Evolutionary conservation across 2,888 invertebrate species (phyloP).

Genomic region (Axea sp.): DNA sequence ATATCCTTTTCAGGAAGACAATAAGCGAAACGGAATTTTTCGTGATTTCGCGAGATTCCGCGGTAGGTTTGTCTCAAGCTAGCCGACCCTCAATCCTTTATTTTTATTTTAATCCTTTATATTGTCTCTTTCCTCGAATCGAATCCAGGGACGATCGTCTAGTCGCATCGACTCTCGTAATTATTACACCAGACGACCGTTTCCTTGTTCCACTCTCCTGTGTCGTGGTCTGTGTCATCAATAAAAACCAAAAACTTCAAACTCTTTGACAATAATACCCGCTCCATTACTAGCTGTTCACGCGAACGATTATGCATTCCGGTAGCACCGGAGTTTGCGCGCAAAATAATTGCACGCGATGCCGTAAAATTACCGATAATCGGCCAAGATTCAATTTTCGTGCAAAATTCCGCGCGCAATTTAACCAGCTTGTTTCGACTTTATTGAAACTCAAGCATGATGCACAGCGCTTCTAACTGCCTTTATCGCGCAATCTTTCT

Average conservation of each 20-base stretch:
- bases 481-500: slow-evolving; percentile 3
- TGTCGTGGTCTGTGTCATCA: slow-evolving; percentile 12
- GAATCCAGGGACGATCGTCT: slow-evolving; percentile 40
- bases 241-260: too few relatives aligned
- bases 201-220: slow-evolving; percentile 22
- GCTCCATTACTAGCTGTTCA: too few relatives aligned
- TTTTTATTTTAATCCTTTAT: slow-evolving; percentile 52
- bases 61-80: slow-evolving; percentile 31
- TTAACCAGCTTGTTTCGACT: slow-evolving; percentile 16
- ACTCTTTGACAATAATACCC: too few relatives aligned
- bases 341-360: slow-evolving; percentile 15
- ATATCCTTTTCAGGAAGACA: slow-evolving; percentile 48
- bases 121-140: slow-evolving; percentile 57
- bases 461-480: background rate
- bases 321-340: slow-evolving; percentile 10
- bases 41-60: slow-evolving; percentile 47
- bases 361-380: slow-evolving; percentile 48
- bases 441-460: slow-evolving; percentile 32
- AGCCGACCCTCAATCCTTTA: slow-evolving; percentile 30
- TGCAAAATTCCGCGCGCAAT: slow-evolving; percentile 34
- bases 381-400: slow-evolving; percentile 42
- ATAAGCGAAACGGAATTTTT: slow-evolving; percentile 46
- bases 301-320: slow-evolving; percentile 15
- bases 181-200: slow-evolving; percentile 50
- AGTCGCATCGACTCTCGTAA: slow-evolving; percentile 42